These are phyloP conservation scores for Stichopus horrens DNA, from an alignment of 53 echinoderm and acorn worm genomes.

Conservation along the genomic window DNA sequence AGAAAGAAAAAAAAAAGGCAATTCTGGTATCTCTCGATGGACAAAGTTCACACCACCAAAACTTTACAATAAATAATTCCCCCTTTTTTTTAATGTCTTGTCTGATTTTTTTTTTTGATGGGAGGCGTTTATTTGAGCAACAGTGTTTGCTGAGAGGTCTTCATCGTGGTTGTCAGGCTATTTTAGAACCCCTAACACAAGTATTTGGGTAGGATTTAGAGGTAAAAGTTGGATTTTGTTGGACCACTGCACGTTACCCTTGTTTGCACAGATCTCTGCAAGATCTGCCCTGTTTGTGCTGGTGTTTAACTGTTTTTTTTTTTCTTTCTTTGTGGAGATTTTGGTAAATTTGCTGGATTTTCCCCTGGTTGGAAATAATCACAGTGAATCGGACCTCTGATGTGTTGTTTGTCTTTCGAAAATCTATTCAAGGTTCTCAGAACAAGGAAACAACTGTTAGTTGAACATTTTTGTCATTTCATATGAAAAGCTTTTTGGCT, in stretches of 20 bases:
- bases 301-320: not conserved
- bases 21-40: not conserved
- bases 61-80: constrained; percentile 33
- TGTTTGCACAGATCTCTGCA: not conserved
- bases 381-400: not conserved
- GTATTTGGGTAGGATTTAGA: constrained; percentile 35
- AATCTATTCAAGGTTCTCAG: not conserved
- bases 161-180: constrained; percentile 15
- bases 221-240: constrained; percentile 23
- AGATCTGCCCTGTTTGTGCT: not conserved
- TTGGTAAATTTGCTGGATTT: not conserved
- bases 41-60: constrained; percentile 26
- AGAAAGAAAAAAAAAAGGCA: not conserved
- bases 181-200: not conserved
- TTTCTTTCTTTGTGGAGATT: not conserved
- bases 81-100: constrained; percentile 6
- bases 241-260: constrained; percentile 25
- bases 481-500: not conserved
- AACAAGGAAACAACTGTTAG: not conserved
- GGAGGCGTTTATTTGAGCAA: constrained; percentile 27
- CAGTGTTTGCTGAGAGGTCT: constrained; percentile 2
- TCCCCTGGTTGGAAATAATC: not conserved
- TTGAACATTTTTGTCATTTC: not conserved
- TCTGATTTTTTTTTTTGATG: constrained; percentile 8
- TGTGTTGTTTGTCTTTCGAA: not conserved